phyloP scores from a whole-genome alignment of 2,888 invertebrate species.

The Apodemia mormo region DNA sequence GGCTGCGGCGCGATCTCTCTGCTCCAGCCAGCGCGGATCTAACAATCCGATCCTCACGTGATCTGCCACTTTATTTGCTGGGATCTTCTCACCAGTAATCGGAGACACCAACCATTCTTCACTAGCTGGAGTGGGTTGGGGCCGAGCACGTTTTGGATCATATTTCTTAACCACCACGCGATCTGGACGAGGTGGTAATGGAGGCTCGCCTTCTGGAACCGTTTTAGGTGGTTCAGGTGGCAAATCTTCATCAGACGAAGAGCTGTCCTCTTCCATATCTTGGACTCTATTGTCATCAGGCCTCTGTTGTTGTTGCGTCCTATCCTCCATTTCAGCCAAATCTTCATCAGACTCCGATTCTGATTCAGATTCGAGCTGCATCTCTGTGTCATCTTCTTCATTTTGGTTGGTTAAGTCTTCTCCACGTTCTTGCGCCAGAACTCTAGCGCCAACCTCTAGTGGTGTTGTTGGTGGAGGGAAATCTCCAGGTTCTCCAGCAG shows the following conservation, averaged over 20 bases:
- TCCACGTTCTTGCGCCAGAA: constrained; percentile 90
- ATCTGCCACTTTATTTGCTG: constrained; percentile 97
- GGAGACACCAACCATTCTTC: constrained; percentile 98
- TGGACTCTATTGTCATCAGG: constrained; percentile 84
- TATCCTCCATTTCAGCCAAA: constrained; percentile 86
- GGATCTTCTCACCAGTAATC: constrained; percentile 98
- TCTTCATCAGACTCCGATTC: constrained; percentile 77
- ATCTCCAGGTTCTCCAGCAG: constrained; percentile 96
- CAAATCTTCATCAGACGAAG: constrained; percentile 73
- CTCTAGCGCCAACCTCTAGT: constrained; percentile 96
- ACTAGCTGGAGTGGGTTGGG: constrained; percentile 81
- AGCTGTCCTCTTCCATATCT: constrained; percentile 96
- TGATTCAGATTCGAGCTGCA: constrained; percentile 94
- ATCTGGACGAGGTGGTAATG: constrained; percentile 93
- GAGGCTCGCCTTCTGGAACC: constrained; percentile 78
- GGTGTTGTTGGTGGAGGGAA: constrained; percentile 99
- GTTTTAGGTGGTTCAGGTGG: constrained; percentile 55
- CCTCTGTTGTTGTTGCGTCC: constrained; percentile 66
- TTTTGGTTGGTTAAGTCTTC: constrained; percentile 81
- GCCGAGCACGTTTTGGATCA: constrained; percentile 90
- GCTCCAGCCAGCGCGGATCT: constrained; percentile 99
- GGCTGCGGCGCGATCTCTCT: constrained; percentile 95
- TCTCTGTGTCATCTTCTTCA: constrained; percentile 88
- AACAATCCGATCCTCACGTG: constrained; percentile 98
- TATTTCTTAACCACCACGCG: constrained; percentile 98